Percentiles rank a stretch among this genome's conserved stretches.
Conservation (phyloP, 2,888 invertebrate genomes). For the Ophioninae sp. region DNA sequence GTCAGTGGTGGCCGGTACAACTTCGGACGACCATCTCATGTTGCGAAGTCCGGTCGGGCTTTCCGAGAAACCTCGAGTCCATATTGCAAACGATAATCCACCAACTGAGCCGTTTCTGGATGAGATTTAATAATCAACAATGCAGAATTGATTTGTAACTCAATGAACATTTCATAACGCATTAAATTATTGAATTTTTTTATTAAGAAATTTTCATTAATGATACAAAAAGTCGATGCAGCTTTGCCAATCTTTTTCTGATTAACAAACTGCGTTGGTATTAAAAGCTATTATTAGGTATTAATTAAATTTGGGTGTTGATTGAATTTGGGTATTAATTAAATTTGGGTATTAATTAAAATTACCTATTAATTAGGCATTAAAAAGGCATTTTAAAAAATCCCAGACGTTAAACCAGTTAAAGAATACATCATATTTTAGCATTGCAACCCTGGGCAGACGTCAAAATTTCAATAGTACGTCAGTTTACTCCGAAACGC, state of each 20-base stretch:
- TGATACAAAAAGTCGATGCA: too few relatives aligned
- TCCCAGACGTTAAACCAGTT: not conserved
- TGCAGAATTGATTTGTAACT: not conserved
- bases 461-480: too few relatives aligned
- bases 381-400: too few relatives aligned
- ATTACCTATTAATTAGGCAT: too few relatives aligned
- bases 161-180: not conserved
- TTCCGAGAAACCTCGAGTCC: conserved; percentile 38
- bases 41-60: conserved; percentile 8
- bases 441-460: too few relatives aligned
- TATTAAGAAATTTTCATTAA: too few relatives aligned
- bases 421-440: too few relatives aligned
- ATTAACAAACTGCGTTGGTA: not conserved
- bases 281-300: too few relatives aligned
- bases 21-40: conserved; percentile 12
- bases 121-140: conserved; percentile 21
- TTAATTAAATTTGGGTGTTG: too few relatives aligned
- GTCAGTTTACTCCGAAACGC: not conserved
- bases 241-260: not conserved
- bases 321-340: too few relatives aligned
- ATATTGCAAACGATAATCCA: conserved; percentile 4
- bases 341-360: too few relatives aligned
- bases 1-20: conserved; percentile 31
- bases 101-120: not conserved
- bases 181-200: too few relatives aligned